Evolutionary conservation across 2,888 invertebrate genomes (phyloP).

Genomic region (Drosophila austrosaltans): DNA sequence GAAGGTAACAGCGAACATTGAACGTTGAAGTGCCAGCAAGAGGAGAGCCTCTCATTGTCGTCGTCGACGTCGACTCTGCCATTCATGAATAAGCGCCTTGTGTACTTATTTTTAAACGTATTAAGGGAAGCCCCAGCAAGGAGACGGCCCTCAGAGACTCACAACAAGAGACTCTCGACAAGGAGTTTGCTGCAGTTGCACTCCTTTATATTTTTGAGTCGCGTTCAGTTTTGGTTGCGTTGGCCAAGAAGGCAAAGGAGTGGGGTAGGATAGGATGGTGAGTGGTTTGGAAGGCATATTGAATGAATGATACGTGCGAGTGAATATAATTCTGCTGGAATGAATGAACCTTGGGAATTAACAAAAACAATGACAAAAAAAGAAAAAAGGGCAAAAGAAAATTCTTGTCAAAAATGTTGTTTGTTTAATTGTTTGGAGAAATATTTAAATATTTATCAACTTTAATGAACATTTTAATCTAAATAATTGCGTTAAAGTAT

Average conservation of each 20-base stretch:
- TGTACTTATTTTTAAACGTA: slow-evolving; percentile 70
- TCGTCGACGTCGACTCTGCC: slow-evolving; percentile 24
- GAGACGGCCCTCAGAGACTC: slow-evolving; percentile 32
- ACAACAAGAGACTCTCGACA: slow-evolving; percentile 9
- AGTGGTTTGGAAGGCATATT: background rate
- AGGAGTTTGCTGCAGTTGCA: slow-evolving; percentile 13
- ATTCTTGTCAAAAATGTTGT: background rate
- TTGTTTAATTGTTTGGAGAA: too few species aligned
- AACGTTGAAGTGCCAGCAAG: slow-evolving; percentile 50
- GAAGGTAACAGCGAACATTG: slow-evolving; percentile 47
- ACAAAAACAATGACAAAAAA: background rate
- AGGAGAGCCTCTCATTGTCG: slow-evolving; percentile 24
- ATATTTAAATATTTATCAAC: too few species aligned
- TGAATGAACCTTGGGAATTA: background rate
- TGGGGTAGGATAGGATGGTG: background rate
- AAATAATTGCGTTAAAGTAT: too few species aligned
- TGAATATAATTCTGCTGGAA: background rate
- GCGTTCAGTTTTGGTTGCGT: background rate
- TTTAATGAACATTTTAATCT: too few species aligned
- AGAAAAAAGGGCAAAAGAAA: background rate
- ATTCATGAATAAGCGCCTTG: slow-evolving; percentile 40
- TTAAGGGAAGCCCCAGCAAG: slow-evolving; percentile 61
- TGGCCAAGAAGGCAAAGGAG: background rate
- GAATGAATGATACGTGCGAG: slow-evolving; percentile 6
- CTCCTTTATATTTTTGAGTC: slow-evolving; percentile 1